Evolutionary conservation across 2,113 vertebrate genomes (phyloP), one percentile per base, ranked within the genome.

Genomic region (Sula dactylatra): DNA sequence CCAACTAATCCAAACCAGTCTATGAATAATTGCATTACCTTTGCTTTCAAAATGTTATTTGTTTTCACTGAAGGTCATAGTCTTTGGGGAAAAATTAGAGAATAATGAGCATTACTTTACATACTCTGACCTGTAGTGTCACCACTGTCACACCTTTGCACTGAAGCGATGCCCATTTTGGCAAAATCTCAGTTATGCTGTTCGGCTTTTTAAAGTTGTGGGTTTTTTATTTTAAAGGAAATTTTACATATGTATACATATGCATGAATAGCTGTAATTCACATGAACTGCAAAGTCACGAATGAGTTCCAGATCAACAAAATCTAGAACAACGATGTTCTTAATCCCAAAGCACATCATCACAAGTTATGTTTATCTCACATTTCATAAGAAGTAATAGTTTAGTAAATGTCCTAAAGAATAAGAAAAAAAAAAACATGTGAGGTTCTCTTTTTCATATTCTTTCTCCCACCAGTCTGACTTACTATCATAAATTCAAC

Each of bases 71-170:
- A 86, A 95, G 91, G 78, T 96, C 96, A 83, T 81, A 73, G 87
- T 90, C 91, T 97, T 98, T 93, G 89, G 88, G 86, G 83, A 95
- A 96, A 95, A 94, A 96, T 88, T 96, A 91, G 85, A 94, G 88
- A 98, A 97, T 96, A 98, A 98, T 95, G 74, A 66, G 29, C 94
- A 91, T 96, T 97, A 94, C 87, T 97, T 98, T 96, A 93, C 92
- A 94, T 97, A 95, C 81, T 79, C 70, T 72, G 70, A 93, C 86
- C 86, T 95, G 82, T 55, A 97, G 72, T 88, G 74, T 90, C 91
- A 97, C 87, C 78, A 92, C 73, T 92, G 90, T 96, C 92, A 96
- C 83, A 95, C 86, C 83, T 92, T 80, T 89, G 71, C 80, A 92
- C 91, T 81, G 96, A 86, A 95, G n/a, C 25, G 26, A 54, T 49